Evolutionary conservation across 2,797 vertebrate species (phyloP).

Genomic region (Gouania willdenowi): DNA sequence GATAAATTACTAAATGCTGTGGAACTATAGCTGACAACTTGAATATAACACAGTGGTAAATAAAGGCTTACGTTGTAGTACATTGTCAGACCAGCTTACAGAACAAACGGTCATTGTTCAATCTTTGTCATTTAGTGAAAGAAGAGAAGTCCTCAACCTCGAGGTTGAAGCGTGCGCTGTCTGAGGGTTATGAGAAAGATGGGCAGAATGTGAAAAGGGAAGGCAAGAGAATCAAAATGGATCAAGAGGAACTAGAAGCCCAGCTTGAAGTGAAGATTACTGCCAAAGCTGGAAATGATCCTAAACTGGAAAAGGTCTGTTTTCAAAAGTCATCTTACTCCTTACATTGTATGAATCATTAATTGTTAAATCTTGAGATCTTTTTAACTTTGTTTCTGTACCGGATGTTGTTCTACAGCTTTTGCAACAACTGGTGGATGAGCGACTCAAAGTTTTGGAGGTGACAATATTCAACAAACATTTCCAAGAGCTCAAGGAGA

Average conservation of each 20-base stretch:
- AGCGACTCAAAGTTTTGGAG: slow-evolving; percentile 83
- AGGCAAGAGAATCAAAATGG: slow-evolving; percentile 73
- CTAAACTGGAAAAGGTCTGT: slow-evolving; percentile 87
- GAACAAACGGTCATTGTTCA: too few relatives aligned
- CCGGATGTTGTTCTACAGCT: slow-evolving; percentile 67
- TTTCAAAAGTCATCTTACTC: neutral
- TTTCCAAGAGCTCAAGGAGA: slow-evolving; percentile 86
- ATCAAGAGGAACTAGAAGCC: slow-evolving; percentile 86
- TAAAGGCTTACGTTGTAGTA: too few relatives aligned
- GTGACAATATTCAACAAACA: slow-evolving; percentile 85
- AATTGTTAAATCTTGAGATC: too few relatives aligned
- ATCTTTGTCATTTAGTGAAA: slow-evolving; percentile 15
- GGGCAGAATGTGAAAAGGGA: slow-evolving; percentile 52
- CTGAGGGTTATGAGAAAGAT: slow-evolving; percentile 59
- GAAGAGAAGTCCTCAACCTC: slow-evolving; percentile 49
- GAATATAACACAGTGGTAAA: too few relatives aligned
- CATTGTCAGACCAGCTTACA: too few relatives aligned
- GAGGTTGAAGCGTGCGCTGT: slow-evolving; percentile 73
- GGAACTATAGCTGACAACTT: too few relatives aligned
- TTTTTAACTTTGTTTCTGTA: neutral
- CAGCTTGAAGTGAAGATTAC: slow-evolving; percentile 95
- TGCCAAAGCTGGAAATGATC: slow-evolving; percentile 76
- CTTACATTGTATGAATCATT: too few relatives aligned
- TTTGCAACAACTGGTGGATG: slow-evolving; percentile 88
- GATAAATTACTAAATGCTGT: too few relatives aligned